Evolutionary conservation across 2,888 invertebrate species (phyloP), one percentile per base, ranked within the genome.

Genomic region (Mesorhabditis spiculigera): DNA sequence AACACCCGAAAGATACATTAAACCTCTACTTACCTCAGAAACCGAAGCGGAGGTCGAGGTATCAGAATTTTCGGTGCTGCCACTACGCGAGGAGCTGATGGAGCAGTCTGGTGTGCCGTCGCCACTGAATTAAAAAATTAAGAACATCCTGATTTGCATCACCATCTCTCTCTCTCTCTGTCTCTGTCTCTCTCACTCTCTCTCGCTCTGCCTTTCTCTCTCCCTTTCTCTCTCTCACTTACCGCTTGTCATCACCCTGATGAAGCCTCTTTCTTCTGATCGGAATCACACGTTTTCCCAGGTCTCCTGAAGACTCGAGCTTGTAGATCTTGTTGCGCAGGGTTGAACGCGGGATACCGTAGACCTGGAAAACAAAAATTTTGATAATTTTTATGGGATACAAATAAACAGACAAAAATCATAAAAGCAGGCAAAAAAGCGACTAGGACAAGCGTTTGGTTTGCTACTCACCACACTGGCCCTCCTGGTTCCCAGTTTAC

Each of bases 291-390:
- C 28, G 28, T 28, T 28, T 28, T 28, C 28, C 28, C 28, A 28
- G 28, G 28, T 73, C 77, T 50, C 79, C 78, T 4, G 77, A 75
- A 5, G 77, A 78, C 45, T 87, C 87, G 77, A 88, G 78, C 74
- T 88, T 88, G 80, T 88, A 88, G 58, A 89, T 93, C 89, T 97
- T 97, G 89, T 95, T 97, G 75, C 96, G 91, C 67, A 97, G 90
- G 43, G 95, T 96, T 78, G 96, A 95, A 77, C 96, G 90, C 5
- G 96, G 96, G 86, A 96, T 95, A 82, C 95, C 94, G 88, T 97
- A 97, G 82, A 95, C 92, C 69, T 93, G 93, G 68, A 96, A 93
- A 6, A 96, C 95, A 74, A 66, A 41, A 62, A 68, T n/a, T 42
- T 10, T 28, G 16, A 42, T 5, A 5, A 13, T 90, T 65, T 95